Percentiles rank a stretch among this genome's conserved stretches.
Conservation (phyloP, 2,113 vertebrate genomes). For the Pseudonaja textilis region DNA sequence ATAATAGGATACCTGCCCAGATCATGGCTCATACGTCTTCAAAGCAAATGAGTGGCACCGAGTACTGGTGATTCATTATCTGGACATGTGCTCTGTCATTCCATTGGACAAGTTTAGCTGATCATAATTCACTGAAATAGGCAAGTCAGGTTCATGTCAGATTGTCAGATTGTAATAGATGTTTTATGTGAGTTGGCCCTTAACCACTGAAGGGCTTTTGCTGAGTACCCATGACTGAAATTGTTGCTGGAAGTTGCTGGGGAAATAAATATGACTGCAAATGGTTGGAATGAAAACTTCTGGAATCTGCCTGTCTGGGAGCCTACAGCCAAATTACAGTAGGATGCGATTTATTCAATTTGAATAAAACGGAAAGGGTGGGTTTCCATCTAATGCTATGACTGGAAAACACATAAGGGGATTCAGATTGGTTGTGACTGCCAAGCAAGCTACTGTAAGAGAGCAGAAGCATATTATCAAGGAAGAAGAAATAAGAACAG, state of each 20-base stretch:
- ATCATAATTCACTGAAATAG: constrained; percentile 30
- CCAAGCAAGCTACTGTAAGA: neutral
- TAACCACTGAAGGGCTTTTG: neutral
- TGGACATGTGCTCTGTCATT: constrained; percentile 8
- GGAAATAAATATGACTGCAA: neutral
- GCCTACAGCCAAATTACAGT: neutral
- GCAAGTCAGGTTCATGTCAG: constrained; percentile 27
- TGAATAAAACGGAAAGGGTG: neutral
- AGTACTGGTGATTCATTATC: constrained; percentile 21
- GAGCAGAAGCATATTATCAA: neutral
- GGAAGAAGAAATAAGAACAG: neutral
- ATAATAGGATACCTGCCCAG: neutral
- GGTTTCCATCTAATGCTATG: neutral
- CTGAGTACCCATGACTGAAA: neutral
- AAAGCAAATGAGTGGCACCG: neutral
- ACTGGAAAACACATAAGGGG: neutral
- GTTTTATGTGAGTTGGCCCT: neutral
- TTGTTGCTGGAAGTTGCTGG: neutral
- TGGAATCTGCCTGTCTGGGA: neutral
- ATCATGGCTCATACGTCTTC: neutral
- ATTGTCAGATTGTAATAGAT: constrained; percentile 20
- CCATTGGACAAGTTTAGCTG: neutral
- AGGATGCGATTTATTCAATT: neutral
- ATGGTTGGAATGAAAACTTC: neutral
- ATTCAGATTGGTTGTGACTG: neutral